These are phyloP conservation scores for Colaptes auratus DNA, from an alignment of 2,113 vertebrate species.

Conservation along the genomic window DNA sequence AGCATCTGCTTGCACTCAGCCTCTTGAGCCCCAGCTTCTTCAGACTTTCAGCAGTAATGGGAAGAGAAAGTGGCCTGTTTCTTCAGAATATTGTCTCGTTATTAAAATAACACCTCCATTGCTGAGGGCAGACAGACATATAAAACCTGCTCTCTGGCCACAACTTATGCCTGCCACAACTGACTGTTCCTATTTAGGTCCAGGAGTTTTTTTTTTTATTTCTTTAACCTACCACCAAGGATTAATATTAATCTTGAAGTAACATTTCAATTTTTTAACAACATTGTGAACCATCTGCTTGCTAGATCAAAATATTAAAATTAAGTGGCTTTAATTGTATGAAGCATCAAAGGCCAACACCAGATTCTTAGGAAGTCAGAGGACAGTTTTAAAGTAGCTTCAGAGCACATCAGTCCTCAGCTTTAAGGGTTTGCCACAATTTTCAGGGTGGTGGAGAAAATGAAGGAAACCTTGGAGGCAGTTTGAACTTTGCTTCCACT, in stretches of 20 bases:
- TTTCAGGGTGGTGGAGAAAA: background rate
- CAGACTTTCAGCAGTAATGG: background rate
- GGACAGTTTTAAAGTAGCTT: constrained; percentile 45
- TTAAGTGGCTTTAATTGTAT: constrained; percentile 58
- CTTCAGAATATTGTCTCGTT: background rate
- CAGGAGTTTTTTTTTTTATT: background rate
- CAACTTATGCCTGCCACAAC: background rate
- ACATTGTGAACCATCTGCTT: constrained; percentile 41
- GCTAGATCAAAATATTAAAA: constrained; percentile 54
- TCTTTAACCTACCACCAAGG: background rate
- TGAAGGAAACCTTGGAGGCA: background rate
- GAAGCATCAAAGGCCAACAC: constrained; percentile 29
- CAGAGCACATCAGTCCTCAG: background rate
- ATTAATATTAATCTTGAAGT: constrained; percentile 7
- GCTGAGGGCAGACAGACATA: background rate
- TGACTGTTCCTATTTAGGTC: background rate
- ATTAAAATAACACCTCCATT: background rate
- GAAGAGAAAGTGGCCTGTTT: constrained; percentile 16
- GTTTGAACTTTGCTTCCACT: background rate
- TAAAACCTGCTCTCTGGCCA: background rate
- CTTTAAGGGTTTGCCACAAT: constrained; percentile 1
- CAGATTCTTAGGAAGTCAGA: constrained; percentile 52
- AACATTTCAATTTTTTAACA: constrained; percentile 11
- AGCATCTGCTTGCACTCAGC: background rate
- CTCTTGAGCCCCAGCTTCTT: background rate